These are phyloP conservation scores for Scaptomyza graminum DNA, from an alignment of 1,140 invertebrate species.

Conservation along the genomic window DNA sequence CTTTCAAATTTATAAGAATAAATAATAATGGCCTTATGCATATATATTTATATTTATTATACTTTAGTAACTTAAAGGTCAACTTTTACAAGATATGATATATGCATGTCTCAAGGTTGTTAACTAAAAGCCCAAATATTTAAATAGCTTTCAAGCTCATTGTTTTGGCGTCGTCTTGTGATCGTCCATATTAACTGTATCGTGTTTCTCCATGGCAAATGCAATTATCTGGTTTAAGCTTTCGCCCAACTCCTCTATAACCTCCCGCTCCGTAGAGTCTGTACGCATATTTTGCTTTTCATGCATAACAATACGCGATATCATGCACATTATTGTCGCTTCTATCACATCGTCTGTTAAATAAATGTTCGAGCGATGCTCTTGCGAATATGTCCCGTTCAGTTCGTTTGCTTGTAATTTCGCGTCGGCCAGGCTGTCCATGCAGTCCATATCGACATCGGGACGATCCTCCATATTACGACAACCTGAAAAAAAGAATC, in stretches of 20 bases:
- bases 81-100: constrained; percentile 68
- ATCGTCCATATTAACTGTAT: constrained; percentile 59
- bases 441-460: constrained; percentile 76
- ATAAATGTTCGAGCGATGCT: constrained; percentile 86
- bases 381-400: constrained; percentile 27
- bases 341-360: constrained; percentile 97
- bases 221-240: constrained; percentile 97
- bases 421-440: constrained; percentile 45
- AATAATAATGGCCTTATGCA: no score
- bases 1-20: no score
- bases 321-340: constrained; percentile 96
- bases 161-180: constrained; percentile 38
- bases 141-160: constrained; percentile 6
- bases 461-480: constrained; percentile 94
- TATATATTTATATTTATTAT: no score
- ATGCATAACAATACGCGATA: constrained; percentile 95
- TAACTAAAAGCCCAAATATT: constrained; percentile 8
- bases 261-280: constrained; percentile 91
- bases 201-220: constrained; percentile 77
- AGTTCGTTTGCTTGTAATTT: constrained; percentile 24
- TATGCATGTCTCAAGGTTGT: constrained; percentile 20
- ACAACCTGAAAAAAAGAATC: constrained; percentile 88
- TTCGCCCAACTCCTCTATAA: constrained; percentile 97
- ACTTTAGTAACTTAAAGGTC: no score
- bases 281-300: constrained; percentile 87